Evolutionary conservation across 1,140 invertebrate species (phyloP), one percentile per base, ranked within the genome.

Genomic region (Pseudomyrmex flavicornis): DNA sequence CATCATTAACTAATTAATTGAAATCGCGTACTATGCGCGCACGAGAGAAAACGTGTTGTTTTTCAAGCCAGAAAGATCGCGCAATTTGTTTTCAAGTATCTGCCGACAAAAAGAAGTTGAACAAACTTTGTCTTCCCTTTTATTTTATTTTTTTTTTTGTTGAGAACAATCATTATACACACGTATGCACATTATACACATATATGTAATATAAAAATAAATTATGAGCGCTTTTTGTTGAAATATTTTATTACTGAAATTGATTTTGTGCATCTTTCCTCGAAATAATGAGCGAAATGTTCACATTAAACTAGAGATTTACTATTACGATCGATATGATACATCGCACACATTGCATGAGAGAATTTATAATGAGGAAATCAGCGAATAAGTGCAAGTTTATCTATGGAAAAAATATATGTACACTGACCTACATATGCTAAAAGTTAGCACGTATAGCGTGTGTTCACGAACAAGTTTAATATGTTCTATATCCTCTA

Each of bases 1-100:
- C 26, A 12, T 13, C n/a, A 44, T 66, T 52, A 12, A 26, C 52
- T 58, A 54, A 85, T 83, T 66, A 22, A 65, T 85, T 35, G 22
- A 63, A 58, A 82, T 76, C 69, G 58, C 61, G 26, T 44, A 65
- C 50, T n/a, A 65, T n/a, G 50, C 5, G 17, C 7, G 12, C 9
- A 56, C 20, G 46, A 15, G 44, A 63, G 59, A 58, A 35, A 50
- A 22, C 26, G 26, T n/a, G 15, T 62, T 62, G 15, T 35, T 26
- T 26, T 26, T 0, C 13, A 13, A 10, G 17, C 17, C 22, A 13
- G 0, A 8, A 46, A 4, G 10, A 63, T 63, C 5, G 20, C 48
- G 46, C 22, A 17, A 62, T 48, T 48, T 73, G 17, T 8, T 26
- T 70, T 13, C 9, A 54, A 52, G 13, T 13, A n/a, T 26, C 54